Evolutionary conservation across 2,888 invertebrate genomes (phyloP).

Genomic region (Trissolcus japonicus): DNA sequence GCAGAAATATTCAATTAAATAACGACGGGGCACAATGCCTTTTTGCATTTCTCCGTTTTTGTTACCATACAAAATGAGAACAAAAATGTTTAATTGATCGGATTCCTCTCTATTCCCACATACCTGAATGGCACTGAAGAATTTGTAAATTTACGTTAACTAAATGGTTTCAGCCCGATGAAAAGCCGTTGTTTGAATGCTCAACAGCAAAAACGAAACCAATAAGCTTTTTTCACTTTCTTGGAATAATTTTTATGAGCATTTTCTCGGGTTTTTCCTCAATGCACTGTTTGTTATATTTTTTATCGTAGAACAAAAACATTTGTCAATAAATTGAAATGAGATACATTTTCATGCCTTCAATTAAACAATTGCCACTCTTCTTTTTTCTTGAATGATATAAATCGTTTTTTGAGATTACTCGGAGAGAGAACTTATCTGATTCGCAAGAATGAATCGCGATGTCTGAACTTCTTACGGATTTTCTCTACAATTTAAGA

Average conservation of each 20-base stretch:
- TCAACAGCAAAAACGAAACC: no score
- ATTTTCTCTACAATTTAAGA: constrained; percentile 53
- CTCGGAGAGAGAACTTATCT: constrained; percentile 38
- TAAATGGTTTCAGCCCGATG: background rate
- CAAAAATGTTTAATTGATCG: constrained; percentile 4
- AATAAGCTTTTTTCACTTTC: no score
- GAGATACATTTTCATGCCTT: no score
- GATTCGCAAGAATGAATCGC: constrained; percentile 46
- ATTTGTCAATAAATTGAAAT: no score
- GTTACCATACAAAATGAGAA: background rate
- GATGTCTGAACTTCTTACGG: constrained; percentile 46
- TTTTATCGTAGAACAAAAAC: no score
- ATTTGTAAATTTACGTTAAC: constrained; percentile 1
- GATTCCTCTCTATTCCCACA: background rate
- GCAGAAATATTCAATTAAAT: constrained; percentile 10
- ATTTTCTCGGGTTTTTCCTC: no score
- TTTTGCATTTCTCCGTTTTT: background rate
- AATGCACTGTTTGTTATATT: no score
- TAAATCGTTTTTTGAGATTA: constrained; percentile 40
- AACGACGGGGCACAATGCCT: background rate
- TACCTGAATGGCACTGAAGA: constrained; percentile 3
- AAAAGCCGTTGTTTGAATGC: no score
- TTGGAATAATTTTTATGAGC: no score
- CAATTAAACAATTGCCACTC: no score
- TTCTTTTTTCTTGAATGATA: background rate